Percentiles rank a stretch among this genome's conserved stretches.
phyloP scores from a whole-genome alignment of 2,797 vertebrate species.

The Acipenser transmontanus region DNA sequence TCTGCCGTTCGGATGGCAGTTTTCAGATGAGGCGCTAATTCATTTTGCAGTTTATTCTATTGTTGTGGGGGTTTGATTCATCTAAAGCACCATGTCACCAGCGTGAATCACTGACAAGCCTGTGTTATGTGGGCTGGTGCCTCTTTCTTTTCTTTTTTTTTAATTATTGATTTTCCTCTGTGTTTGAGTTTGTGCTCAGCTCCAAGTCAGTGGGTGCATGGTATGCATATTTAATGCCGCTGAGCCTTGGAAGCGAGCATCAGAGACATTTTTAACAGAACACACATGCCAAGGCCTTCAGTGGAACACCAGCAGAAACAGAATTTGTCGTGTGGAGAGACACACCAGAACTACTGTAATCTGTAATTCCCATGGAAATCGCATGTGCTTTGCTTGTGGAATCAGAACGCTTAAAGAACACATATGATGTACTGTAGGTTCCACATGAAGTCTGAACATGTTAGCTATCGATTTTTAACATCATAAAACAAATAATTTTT shows the following conservation, averaged over 20 bases:
- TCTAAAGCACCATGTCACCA: neutral
- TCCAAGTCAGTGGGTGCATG: neutral
- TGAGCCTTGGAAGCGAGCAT: constrained; percentile 1
- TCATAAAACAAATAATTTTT: no score
- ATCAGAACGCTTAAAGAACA: no score
- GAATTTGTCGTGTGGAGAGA: no score
- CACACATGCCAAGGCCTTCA: constrained; percentile 2
- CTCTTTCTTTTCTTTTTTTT: neutral
- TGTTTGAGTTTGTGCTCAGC: neutral
- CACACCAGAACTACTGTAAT: no score
- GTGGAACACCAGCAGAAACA: neutral
- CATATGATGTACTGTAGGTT: no score
- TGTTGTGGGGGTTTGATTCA: neutral
- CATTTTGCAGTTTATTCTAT: neutral
- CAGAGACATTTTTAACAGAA: neutral
- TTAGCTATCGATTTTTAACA: no score
- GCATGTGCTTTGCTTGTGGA: no score
- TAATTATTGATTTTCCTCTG: constrained; percentile 2
- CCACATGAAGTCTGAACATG: no score
- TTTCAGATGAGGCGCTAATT: constrained; percentile 42
- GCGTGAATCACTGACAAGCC: neutral
- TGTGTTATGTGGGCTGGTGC: neutral
- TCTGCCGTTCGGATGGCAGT: constrained; percentile 23
- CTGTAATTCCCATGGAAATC: no score
- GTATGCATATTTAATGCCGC: neutral